These are phyloP conservation scores for Pangasius sanitwongsei DNA, from an alignment of 2,797 vertebrate species.

Conservation along the genomic window DNA sequence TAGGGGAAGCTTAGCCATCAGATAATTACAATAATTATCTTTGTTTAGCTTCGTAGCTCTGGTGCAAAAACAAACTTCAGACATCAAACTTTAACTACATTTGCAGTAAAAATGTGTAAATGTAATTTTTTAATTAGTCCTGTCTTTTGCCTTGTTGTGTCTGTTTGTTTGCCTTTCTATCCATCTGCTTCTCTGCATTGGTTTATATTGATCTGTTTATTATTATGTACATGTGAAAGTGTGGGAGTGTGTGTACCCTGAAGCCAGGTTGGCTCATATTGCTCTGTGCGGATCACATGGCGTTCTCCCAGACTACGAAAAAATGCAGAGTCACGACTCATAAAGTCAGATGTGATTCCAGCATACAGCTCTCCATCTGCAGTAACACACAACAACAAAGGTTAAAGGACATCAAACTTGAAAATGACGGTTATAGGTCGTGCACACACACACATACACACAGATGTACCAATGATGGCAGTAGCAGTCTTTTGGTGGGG, in stretches of 20 bases:
- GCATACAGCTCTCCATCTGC: conserved; percentile 80
- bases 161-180: background rate
- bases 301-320: conserved; percentile 79
- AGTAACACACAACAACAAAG: conserved; percentile 25
- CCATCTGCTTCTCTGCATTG: background rate
- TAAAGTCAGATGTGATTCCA: conserved; percentile 82
- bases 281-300: conserved; percentile 80
- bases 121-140: background rate
- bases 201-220: background rate
- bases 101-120: background rate
- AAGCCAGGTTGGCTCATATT: conserved; percentile 82
- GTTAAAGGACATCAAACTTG: conserved; percentile 15
- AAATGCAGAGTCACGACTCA: conserved; percentile 81
- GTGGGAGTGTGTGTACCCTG: conserved; percentile 67
- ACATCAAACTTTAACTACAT: too few species aligned
- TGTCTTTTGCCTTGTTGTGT: background rate
- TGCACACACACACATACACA: conserved; percentile 19
- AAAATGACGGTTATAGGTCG: background rate
- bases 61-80: background rate
- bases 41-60: background rate
- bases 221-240: conserved; percentile 4
- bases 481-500: conserved; percentile 78
- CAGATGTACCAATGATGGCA: conserved; percentile 72
- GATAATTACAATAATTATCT: too few species aligned
- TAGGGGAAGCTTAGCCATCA: background rate